These are phyloP conservation scores for Bos javanicus DNA, from an alignment of 2,113 vertebrate genomes.

Conservation along the genomic window DNA sequence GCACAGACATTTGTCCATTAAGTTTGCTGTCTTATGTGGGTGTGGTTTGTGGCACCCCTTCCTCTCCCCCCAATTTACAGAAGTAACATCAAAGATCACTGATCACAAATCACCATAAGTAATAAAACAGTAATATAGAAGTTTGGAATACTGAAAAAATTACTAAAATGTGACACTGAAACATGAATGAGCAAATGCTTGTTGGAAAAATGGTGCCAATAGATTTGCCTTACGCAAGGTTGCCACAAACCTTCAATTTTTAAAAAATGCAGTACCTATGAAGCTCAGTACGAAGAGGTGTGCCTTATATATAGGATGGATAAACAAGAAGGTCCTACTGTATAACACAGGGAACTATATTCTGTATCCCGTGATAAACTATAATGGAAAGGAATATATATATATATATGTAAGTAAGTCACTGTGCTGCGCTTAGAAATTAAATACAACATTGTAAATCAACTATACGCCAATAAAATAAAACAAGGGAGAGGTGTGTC, in stretches of 20 bases:
- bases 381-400: neutral
- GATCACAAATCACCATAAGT: neutral
- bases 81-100: neutral
- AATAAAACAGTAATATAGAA: neutral
- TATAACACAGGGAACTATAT: neutral
- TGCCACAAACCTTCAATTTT: neutral
- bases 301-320: neutral
- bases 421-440: neutral
- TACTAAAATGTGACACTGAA: neutral
- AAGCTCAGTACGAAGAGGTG: neutral
- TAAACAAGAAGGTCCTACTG: neutral
- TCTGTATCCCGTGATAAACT: neutral
- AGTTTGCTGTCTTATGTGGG: neutral
- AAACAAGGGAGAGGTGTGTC: neutral
- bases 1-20: neutral
- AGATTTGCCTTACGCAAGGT: neutral
- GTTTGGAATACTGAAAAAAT: neutral
- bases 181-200: neutral
- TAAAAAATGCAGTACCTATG: neutral
- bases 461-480: neutral
- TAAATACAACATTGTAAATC: neutral
- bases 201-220: neutral
- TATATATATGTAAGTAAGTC: neutral
- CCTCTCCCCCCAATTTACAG: neutral
- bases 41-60: neutral